Base-by-base conservation (phyloP, 2,113 vertebrate genomes). In the Peromyscus californicus region DNA sequence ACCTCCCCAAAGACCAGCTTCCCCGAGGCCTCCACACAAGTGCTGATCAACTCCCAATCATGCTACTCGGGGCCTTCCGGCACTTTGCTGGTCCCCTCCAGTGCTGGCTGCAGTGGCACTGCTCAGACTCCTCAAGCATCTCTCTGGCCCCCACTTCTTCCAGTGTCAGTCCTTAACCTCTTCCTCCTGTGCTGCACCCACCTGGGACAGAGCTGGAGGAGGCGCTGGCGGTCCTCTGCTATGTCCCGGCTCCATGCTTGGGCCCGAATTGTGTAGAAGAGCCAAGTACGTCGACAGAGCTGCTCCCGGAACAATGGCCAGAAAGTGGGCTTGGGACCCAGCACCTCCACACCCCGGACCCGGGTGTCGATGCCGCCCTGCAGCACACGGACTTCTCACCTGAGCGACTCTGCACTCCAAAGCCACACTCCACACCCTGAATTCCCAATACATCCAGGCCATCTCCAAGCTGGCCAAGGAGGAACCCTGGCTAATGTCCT, bases 281-380 rank as follows among this genome's bases (percentile, higher is more conserved):
- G 99, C 97, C 98, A 99, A 0, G 99, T 99, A 26, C 99, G 98
- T 69, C 99, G 99, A 98, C 99, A 99, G 82, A 99, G 99, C 98
- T 99, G 99, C 98, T 99, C 99, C 98, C 98, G 99, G 95, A 99
- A 99, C 92, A 99, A 97, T 0, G 99, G 99, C 99, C 99, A 99
- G 97, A 99, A 99, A 0, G 99, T 99, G 26, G 99, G 99, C 98
- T 99, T 99, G 33, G 99, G 99, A 6, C 99, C 99, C 97, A 99
- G 98, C 82, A 99, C 99, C 98, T 99, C 99, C 15, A 99, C 99
- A n/a, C 99, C 99, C 29, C 99, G 99, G 93, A 99, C 99, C 2
- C 99, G 98, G 0, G 99, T 99, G 98, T 99, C 99, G 0, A 99
- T 99, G 54, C 99, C 99, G 0, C 99, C 99, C 99, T 99, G 96